Evolutionary conservation across 2,113 vertebrate genomes (phyloP), one percentile per base, ranked within the genome.

Genomic region (Echinops telfairi): DNA sequence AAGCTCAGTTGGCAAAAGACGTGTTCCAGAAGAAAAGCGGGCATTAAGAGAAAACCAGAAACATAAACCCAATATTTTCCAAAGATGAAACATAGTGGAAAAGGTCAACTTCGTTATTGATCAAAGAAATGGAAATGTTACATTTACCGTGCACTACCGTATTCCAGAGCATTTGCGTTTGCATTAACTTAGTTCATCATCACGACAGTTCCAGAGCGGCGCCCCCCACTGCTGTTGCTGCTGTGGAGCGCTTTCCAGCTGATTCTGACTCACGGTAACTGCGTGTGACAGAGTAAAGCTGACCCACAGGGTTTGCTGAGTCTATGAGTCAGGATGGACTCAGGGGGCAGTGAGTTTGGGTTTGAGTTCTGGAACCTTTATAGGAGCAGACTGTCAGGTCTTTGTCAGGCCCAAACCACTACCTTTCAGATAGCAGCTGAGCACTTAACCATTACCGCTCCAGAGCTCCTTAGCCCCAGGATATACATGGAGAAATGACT

Each of bases 71-170:
- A n/a, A 53, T 53, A 82, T 64, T n/a, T 47, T 68, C 81, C 6
- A 9, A 53, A 83, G 66, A 82, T 93, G 71, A 83, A 47, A 19
- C 6, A 76, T 6, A 89, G 89, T 22, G 58, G 86, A 81, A 68
- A 25, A 71, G 10, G 78, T 68, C 43, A 57, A 77, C 9, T 47
- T 33, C 29, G 81, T 58, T 17, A 31, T n/a, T 47, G 29, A 33
- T 8, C 38, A 36, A 91, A 82, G 29, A 38, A 77, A 33, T 33
- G n/a, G 31, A 82, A 64, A 14, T 17, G 16, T 64, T 33, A 25
- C 14, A 27, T 57, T 83, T 75, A 81, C 27, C 40, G n/a, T 71
- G 81, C 29, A 81, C 12, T 43, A 31, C 8, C 16, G 5, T 9
- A 19, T 2, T 62, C 9, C 7, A 0, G 9, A 27, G 4, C 40